A percentile compares a stretch with the other conserved stretches of the same genome.
phyloP scores from a whole-genome alignment of 1,140 invertebrate species.

The Himalopsyche phryganea region DNA sequence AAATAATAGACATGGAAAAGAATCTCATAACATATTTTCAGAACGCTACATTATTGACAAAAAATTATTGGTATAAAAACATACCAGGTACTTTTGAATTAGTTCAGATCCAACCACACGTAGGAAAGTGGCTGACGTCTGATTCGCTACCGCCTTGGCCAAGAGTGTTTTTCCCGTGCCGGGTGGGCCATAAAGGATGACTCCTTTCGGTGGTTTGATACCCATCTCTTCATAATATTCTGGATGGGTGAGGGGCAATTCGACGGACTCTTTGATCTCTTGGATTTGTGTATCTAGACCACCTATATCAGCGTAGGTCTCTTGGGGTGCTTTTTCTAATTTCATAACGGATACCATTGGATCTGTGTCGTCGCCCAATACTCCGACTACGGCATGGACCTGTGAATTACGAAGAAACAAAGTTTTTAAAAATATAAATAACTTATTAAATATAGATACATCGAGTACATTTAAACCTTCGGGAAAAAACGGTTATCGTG shows the following conservation, averaged over 20 bases:
- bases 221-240: conserved; percentile 99
- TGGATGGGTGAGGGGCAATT: conserved; percentile 96
- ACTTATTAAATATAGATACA: no score
- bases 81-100: conserved; percentile 96
- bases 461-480: no score
- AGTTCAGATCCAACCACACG: conserved; percentile 98
- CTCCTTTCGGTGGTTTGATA: conserved; percentile 98
- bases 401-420: conserved; percentile 23
- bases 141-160: conserved; percentile 99
- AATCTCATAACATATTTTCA: no score
- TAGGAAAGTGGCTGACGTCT: conserved; percentile 98
- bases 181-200: conserved; percentile 97
- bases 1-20: no score
- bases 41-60: no score
- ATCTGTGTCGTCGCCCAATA: conserved; percentile 98
- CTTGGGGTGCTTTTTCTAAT: conserved; percentile 98
- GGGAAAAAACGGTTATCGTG: no score
- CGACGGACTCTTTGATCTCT: conserved; percentile 98
- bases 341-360: conserved; percentile 99
- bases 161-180: conserved; percentile 98
- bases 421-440: no score
- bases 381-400: conserved; percentile 98
- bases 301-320: conserved; percentile 99
- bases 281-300: conserved; percentile 99
- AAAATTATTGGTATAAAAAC: conserved; percentile 23